Base-by-base conservation (phyloP, 2,113 vertebrate genomes). In the Cochlearius cochlearius region DNA sequence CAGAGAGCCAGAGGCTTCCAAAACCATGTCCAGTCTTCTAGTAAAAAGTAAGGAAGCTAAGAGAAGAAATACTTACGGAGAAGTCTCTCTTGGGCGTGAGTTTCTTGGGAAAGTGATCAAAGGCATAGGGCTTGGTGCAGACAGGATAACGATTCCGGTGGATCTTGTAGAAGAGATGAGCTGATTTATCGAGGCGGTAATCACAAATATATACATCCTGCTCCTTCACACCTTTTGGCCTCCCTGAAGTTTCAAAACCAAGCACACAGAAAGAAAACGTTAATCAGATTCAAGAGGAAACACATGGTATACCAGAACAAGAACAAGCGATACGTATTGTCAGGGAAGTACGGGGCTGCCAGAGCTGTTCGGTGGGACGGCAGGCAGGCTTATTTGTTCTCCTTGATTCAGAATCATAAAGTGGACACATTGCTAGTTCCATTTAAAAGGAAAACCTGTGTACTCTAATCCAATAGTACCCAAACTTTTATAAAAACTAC, bases 121-220 rank as follows among this genome's bases (percentile, higher is more conserved):
- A 99, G 96, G 99, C 99, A 15, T 99, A 99, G 72, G 98, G 97
- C 96, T 99, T 99, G 97, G 99, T 99, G 98, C 99, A 99, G 74
- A 99, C 99, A 2, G 99, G 99, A 77, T 99, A 99, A 45, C 99
- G 99, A 91, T 99, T 99, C 5, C 99, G 99, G 96, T 99, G 99
- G 97, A 99, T 99, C 98, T 99, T 99, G 98, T 99, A 99, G 97
- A 99, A 99, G 81, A 99, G 98, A 93, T 99, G 99, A 56, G 99
- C 99, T 0, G 99, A 99, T 96, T 99, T 99, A 97, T 99, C 99
- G 58, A 99, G 98, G 78, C 99, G 99, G 87, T 99, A 99, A 85
- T 99, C 99, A 64, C 99, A 99, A 96, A 99, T 99, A 94, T 99
- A 99, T 3, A 99, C 99, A 7, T 99, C 99, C 96, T 99, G 99